phyloP scores from a whole-genome alignment of 2,113 vertebrate genomes.

The Alethe diademata region DNA sequence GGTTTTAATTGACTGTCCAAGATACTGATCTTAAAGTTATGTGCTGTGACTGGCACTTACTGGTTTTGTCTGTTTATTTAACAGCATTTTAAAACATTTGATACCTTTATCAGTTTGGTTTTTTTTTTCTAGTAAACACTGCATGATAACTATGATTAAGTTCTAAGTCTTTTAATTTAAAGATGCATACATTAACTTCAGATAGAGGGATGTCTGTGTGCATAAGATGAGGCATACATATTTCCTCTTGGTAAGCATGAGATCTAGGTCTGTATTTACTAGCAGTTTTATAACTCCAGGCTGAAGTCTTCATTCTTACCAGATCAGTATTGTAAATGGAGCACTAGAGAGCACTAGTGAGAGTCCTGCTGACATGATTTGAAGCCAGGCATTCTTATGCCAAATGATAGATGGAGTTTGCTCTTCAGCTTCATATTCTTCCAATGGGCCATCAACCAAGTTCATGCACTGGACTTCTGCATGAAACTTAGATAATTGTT shows the following conservation, averaged over 20 bases:
- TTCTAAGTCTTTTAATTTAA: background rate
- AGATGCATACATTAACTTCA: background rate
- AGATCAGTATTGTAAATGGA: background rate
- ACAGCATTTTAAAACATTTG: background rate
- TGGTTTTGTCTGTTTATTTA: background rate
- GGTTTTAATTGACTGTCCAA: background rate
- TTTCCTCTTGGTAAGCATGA: background rate
- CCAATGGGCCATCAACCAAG: no score
- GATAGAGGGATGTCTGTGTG: background rate
- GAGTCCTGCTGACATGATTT: background rate
- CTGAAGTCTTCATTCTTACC: background rate
- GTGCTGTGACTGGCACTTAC: fast-evolving
- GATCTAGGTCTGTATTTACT: background rate
- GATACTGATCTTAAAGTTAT: background rate
- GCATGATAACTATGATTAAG: background rate
- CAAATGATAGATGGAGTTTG: background rate
- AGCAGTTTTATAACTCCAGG: background rate
- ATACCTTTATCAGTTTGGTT: background rate
- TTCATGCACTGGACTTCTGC: background rate
- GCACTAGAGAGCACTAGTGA: background rate
- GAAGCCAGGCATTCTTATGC: background rate
- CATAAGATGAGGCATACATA: background rate
- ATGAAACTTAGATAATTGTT: fast-evolving
- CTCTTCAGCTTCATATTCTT: background rate
- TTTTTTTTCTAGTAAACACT: background rate